Base-by-base conservation (phyloP, 2,113 vertebrate species). In the Chitala chitala region DNA sequence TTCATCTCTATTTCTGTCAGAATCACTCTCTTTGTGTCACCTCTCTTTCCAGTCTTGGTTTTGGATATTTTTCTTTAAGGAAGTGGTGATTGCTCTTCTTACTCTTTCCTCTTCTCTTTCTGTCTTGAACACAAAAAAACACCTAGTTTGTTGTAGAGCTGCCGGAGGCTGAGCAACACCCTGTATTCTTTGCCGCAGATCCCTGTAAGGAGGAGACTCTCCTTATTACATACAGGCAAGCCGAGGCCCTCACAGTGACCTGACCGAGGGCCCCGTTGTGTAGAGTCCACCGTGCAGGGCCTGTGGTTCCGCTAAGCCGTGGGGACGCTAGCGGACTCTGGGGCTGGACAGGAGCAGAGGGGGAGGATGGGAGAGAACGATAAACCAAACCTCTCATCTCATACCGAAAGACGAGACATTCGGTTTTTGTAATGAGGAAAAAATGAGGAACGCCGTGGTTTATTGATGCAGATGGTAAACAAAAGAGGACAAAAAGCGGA, bases 181-280 rank as follows among this genome's bases (percentile, higher is more conserved):
- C 92, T 94, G 90, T 94, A 93, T 94, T 93, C 92, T 93, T 93
- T 94, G 92, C 92, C 92, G 89, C 93, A 94, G 93, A 94, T 94
- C 90, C 94, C 91, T 94, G 91, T 92, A 94, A 94, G 93, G 93
- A 93, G 91, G 92, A 93, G 87, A 91, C 90, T 92, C 91, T 94
- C 92, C 92, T 94, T 92, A 91, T 93, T 94, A 94, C 94, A 87
- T 93, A 93, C 92, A 94, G 94, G 92, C 93, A 92, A 92, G 90
- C 90, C 89, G 93, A 93, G 91, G 93, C 92, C 90, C 92, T 94
- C 87, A 93, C 90, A 89, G 92, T 92, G 90, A 93, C 91, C 92
- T 94, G 93, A 94, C 88, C 86, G 78, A 87, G 89, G 88, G 87
- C 46, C 26, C 68, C 66, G 85, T 74, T 89, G 88, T 86, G 90